Evolutionary conservation across 2,113 vertebrate genomes (phyloP), one percentile per base, ranked within the genome.

Genomic region (Phaethornis superciliosus): DNA sequence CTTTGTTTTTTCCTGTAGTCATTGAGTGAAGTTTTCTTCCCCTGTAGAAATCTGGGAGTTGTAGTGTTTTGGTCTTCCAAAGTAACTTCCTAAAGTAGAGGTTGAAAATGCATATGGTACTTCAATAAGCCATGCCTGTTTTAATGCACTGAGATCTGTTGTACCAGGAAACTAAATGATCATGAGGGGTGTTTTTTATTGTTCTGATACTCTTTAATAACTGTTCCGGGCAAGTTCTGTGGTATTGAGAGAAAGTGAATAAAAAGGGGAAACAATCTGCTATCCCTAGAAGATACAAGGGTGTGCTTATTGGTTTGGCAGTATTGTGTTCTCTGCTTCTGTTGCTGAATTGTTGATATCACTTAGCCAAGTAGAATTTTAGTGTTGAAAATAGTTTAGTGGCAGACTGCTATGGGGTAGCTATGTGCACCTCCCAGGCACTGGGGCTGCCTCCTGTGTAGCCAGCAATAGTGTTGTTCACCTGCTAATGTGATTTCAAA

Each of bases 401-500:
- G 69, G n/a, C 77, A 62, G 24, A 23, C 15, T 49, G 35, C 10
- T 58, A 1, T 1, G 28, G 47, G 13, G 24, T 23, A 65, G 4
- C 12, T 22, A 4, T 0, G 0, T 35, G 19, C 16, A 4, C 32
- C 67, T 32, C 26, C 14, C 33, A 14, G 37, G 32, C 7, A 9
- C 15, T 51, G 44, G 28, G 54, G 22, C 32, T 28, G 26, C 20
- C 42, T 67, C 40, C 35, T 78, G 40, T 1, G 3, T 62, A 52
- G 30, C 26, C 30, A 54, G 44, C 19, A 40, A 40, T 40, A 40
- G 40, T 40, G 40, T 40, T 40, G 40, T 40, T 40, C 4, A 21
- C 7, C 0, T 33, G 13, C n/a, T 58, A 46, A 70, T 1, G 1
- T 2, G 9, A 54, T 84, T 30, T 27, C 12, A 49, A 0, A 67